Percentiles rank a stretch among this genome's conserved stretches.
Conservation (phyloP, 2,888 invertebrate species). For the Panopea generosa region DNA sequence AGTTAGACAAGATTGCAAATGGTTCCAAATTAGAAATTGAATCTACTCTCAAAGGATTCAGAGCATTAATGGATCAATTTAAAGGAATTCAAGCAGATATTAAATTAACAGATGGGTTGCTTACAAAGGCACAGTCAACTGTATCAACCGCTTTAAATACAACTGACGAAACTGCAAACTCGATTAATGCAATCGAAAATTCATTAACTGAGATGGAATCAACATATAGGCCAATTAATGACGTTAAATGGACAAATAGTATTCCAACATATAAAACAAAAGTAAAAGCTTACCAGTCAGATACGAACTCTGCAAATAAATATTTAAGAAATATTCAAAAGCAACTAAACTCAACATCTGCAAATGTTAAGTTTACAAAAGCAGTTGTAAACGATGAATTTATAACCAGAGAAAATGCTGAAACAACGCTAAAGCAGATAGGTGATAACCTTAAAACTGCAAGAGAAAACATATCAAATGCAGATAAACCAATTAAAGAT, state of each 20-base stretch:
- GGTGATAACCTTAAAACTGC: not conserved
- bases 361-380: not conserved
- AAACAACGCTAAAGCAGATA: not conserved
- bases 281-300: not conserved
- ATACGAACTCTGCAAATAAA: not conserved
- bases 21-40: conserved; percentile 11
- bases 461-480: not conserved
- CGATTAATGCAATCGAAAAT: not conserved
- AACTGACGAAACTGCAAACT: not conserved
- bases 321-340: not conserved
- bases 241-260: conserved; percentile 15
- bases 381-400: not conserved
- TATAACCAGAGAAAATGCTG: conserved; percentile 19
- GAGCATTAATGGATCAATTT: conserved; percentile 37
- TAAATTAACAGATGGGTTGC: not conserved
- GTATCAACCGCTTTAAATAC: not conserved
- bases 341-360: not conserved
- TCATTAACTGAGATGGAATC: conserved; percentile 21
- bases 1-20: conserved; percentile 3
- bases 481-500: conserved; percentile 13
- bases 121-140: conserved; percentile 1
- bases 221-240: conserved; percentile 26
- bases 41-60: conserved; percentile 11
- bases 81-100: conserved; percentile 27
- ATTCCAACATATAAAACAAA: conserved; percentile 1